Evolutionary conservation across 2,888 invertebrate genomes (phyloP).

Genomic region (Timema cristinae): DNA sequence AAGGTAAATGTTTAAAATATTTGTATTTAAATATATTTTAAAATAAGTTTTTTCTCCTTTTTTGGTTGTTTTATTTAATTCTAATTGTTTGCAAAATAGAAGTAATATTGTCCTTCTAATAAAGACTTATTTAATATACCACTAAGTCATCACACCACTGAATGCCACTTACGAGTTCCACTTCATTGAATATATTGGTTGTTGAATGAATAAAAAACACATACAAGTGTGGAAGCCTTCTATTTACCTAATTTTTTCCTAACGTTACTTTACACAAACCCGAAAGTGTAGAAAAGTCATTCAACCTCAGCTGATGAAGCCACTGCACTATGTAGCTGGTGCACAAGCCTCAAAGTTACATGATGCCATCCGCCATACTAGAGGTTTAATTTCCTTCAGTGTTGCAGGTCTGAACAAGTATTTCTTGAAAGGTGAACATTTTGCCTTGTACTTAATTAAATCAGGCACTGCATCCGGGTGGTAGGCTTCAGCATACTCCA

Average conservation of each 20-base stretch:
- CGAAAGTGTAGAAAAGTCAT: background rate
- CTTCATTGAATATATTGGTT: background rate
- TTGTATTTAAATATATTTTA: background rate
- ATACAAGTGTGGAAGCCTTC: background rate
- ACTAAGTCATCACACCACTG: too few relatives aligned
- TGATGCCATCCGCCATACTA: slow-evolving; percentile 9
- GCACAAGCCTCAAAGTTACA: background rate
- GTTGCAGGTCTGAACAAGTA: slow-evolving; percentile 5
- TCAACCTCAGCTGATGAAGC: background rate
- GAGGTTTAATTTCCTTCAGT: background rate
- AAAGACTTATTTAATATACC: too few relatives aligned
- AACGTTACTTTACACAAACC: background rate
- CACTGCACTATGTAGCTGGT: slow-evolving; percentile 8
- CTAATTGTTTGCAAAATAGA: background rate
- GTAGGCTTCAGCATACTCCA: slow-evolving; percentile 7
- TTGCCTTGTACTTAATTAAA: slow-evolving; percentile 10
- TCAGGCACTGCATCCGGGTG: slow-evolving; percentile 6
- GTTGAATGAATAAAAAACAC: background rate
- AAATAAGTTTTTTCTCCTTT: slow-evolving; percentile 3
- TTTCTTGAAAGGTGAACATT: slow-evolving; percentile 2
- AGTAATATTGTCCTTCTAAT: background rate
- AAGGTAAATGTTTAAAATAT: background rate
- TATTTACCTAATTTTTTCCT: background rate
- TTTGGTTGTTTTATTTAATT: background rate
- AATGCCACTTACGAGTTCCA: too few relatives aligned